These are phyloP conservation scores for Corbicula japonica DNA, from an alignment of 2,888 invertebrate genomes.

Conservation along the genomic window DNA sequence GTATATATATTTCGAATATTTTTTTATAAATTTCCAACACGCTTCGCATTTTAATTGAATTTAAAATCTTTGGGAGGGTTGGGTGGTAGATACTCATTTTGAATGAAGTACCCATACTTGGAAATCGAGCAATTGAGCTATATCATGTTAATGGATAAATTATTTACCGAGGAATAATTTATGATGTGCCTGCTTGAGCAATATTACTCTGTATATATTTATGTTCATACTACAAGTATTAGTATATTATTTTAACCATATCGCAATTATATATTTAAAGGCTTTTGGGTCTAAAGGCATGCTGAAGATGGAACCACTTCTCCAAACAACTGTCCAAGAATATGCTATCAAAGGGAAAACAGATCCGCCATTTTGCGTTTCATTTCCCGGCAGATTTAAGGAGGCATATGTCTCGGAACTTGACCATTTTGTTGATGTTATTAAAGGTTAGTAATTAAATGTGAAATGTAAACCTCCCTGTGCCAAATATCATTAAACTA, in stretches of 20 bases:
- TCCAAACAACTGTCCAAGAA: conserved; percentile 42
- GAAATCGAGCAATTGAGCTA: too few species aligned
- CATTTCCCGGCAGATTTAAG: conserved; percentile 57
- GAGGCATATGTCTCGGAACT: conserved; percentile 55
- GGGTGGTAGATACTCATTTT: too few species aligned
- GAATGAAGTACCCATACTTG: too few species aligned
- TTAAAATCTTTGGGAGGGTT: too few species aligned
- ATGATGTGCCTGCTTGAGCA: background rate
- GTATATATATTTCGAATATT: too few species aligned
- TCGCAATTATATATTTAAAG: conserved; percentile 18
- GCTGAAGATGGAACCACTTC: conserved; percentile 49
- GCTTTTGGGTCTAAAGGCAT: conserved; percentile 60
- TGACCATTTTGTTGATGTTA: conserved; percentile 61
- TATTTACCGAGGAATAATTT: too few species aligned
- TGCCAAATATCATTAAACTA: too few species aligned
- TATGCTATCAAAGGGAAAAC: conserved; percentile 27
- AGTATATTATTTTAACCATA: background rate
- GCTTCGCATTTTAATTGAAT: too few species aligned
- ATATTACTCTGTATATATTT: background rate
- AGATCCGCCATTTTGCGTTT: conserved; percentile 30
- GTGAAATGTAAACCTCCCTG: too few species aligned
- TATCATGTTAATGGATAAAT: too few species aligned
- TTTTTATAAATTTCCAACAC: too few species aligned
- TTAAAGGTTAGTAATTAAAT: conserved; percentile 42
- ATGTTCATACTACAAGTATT: background rate